Conservation (phyloP, 2,797 vertebrate genomes). For the Semaprochilodus insignis region DNA sequence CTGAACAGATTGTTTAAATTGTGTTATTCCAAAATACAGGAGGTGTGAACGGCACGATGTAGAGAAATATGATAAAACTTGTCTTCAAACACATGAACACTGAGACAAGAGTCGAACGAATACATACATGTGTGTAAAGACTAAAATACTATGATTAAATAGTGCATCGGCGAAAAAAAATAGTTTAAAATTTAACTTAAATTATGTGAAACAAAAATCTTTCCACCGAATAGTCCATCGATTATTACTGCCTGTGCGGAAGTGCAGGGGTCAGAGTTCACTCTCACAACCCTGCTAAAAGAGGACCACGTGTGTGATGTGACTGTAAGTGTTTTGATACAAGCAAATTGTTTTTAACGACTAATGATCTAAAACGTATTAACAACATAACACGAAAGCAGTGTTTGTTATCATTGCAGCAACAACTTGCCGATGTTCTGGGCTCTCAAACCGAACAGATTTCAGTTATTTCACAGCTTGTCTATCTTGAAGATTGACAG, state of each 20-base stretch:
- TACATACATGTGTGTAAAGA: not conserved
- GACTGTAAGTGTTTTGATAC: conserved; percentile 50
- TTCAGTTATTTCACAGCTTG: not conserved
- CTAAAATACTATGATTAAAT: not conserved
- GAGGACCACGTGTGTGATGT: conserved; percentile 58
- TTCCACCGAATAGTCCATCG: conserved; percentile 32
- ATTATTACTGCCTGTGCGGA: conserved; percentile 66
- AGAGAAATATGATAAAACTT: not conserved
- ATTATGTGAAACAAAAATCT: not conserved
- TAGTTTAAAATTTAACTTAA: not conserved
- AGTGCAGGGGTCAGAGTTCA: conserved; percentile 48
- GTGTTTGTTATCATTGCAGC: no score
- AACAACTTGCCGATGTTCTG: not conserved
- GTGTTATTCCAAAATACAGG: not conserved
- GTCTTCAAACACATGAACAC: not conserved
- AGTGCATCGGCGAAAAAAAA: not conserved
- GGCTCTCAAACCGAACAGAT: not conserved
- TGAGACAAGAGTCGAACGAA: not conserved
- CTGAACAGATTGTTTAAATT: not conserved
- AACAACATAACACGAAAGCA: not conserved
- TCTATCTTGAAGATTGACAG: no score
- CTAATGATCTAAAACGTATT: not conserved
- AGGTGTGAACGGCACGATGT: not conserved
- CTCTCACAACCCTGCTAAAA: not conserved
- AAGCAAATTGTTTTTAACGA: not conserved